These are phyloP conservation scores for Campylomormyrus numenius DNA, from an alignment of 2,113 vertebrate genomes.

Conservation along the genomic window DNA sequence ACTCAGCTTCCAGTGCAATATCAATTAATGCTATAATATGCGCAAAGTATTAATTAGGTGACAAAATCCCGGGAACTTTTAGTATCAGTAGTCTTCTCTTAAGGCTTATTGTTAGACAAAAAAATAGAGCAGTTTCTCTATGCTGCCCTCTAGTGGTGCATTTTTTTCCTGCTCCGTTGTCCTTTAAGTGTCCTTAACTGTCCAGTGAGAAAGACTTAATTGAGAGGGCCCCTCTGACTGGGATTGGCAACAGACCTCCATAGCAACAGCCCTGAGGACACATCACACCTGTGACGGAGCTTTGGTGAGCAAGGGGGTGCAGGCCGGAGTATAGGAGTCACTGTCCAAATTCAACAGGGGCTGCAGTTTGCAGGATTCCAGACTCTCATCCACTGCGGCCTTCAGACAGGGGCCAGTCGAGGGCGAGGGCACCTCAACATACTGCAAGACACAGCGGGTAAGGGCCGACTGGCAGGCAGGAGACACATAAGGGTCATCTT, in stretches of 20 bases:
- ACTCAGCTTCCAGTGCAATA: background rate
- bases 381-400: background rate
- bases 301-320: background rate
- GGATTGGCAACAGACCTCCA: background rate
- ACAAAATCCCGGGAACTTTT: background rate
- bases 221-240: background rate
- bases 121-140: background rate
- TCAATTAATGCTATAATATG: background rate
- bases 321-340: background rate
- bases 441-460: background rate
- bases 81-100: background rate
- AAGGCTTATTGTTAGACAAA: background rate
- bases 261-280: background rate
- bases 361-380: background rate
- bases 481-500: background rate
- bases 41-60: background rate
- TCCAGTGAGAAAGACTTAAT: background rate
- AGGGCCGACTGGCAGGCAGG: background rate
- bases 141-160: conserved; percentile 10
- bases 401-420: background rate
- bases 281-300: background rate
- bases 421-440: background rate
- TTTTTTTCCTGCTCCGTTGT: background rate
- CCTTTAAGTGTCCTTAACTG: background rate
- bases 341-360: background rate